phyloP scores from a whole-genome alignment of 2,797 vertebrate species.

The Enteromius paludinosus region DNA sequence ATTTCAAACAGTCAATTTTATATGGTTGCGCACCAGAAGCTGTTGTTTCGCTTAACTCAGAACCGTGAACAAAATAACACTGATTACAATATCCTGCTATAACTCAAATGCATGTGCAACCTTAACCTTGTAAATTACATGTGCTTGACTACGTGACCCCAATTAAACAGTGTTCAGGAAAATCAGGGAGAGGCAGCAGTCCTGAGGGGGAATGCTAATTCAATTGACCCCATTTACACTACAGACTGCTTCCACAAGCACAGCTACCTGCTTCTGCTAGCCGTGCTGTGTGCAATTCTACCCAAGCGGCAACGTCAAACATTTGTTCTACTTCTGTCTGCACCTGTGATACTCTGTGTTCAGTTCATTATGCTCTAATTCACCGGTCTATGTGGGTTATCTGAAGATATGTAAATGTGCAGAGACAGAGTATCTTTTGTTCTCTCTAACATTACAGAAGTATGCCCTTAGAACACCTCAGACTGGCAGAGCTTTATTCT shows the following conservation, averaged over 20 bases:
- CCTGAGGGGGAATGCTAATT: constrained; percentile 63
- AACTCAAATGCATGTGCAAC: constrained; percentile 26
- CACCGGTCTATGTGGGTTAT: constrained; percentile 4
- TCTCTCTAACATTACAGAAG: background rate
- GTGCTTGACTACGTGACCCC: constrained; percentile 56
- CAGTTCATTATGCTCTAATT: constrained; percentile 50
- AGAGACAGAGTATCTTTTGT: background rate
- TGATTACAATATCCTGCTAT: constrained; percentile 23
- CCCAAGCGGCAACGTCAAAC: background rate
- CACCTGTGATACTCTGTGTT: constrained; percentile 60
- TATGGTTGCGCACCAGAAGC: constrained; percentile 13
- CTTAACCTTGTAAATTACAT: constrained; percentile 47
- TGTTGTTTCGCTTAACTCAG: background rate
- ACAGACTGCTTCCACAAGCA: constrained; percentile 42
- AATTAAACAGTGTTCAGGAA: constrained; percentile 65
- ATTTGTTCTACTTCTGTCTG: constrained; percentile 23
- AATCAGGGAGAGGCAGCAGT: constrained; percentile 46
- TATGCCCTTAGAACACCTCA: background rate
- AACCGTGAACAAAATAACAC: background rate
- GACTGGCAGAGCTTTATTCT: background rate
- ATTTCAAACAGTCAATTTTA: constrained; percentile 30
- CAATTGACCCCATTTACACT: constrained; percentile 68
- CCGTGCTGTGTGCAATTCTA: background rate
- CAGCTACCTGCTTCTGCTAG: constrained; percentile 19
- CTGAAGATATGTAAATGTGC: constrained; percentile 24